Evolutionary conservation across 53 echinoderm and acorn worm genomes (phyloP), one percentile per base, ranked within the genome.

Genomic region (Temnopleurus reevesii): DNA sequence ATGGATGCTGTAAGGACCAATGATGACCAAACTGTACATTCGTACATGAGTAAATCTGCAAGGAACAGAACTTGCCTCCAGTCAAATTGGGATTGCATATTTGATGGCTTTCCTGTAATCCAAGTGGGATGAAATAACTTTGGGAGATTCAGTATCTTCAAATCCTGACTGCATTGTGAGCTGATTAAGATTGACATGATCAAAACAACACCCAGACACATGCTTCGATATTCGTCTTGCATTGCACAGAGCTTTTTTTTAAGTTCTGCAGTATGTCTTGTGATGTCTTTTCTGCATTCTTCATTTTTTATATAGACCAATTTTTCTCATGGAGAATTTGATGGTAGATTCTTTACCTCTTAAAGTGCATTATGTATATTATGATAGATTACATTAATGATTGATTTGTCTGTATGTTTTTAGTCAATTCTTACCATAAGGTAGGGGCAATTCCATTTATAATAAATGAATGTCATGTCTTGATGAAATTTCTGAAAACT

Each of bases 311-410:
- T 79, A 18, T 79, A n/a, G n/a, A 26, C 28, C 12, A 38, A 15
- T 47, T 51, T 28, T 12, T 79, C 51, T 79, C 51, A 12, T 47
- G 47, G 49, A 79, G 49, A 79, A 47, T 77, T 45, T 43, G 21
- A 79, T 19, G 79, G 79, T 79, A 79, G 30, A n/a, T 21, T 71
- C 43, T 79, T 47, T 46, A 49, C 79, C 79, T 47, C 25, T 47
- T 79, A 47, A 79, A 79, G 79, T 79, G 79, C 79, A 79, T 79
- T 79, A 79, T 79, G 79, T 79, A 79, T 47, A 79, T 79, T 79
- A 46, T 79, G 6, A 21, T 30, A 49, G 51, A 79, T 46, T 46
- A 47, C 49, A 30, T 13, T 79, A 27, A 49, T 77, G 1, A 63
- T 17, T 21, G 21, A 38, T 76, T 76, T 5, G 36, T 35, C 9